Evolutionary conservation across 30 jellyfish, hydroid and myxozoan genomes (phyloP).

Genomic region (Aurelia coerulea): DNA sequence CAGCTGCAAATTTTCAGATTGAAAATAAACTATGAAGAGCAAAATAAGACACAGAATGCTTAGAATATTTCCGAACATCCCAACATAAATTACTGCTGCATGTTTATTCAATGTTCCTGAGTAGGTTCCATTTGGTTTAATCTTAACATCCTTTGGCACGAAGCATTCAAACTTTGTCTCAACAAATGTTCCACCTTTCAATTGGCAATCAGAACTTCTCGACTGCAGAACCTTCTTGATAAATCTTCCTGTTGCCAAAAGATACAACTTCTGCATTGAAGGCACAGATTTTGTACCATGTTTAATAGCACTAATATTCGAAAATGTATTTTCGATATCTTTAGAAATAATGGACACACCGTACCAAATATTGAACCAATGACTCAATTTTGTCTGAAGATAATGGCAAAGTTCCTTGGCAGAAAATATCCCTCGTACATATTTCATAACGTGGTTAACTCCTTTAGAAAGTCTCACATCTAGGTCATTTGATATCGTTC

Average conservation of each 20-base stretch:
- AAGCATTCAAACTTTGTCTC: conserved; percentile 18
- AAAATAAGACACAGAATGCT: conserved; percentile 25
- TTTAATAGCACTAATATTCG: neutral
- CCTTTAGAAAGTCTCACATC: neutral
- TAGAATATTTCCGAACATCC: conserved; percentile 20
- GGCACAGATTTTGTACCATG: neutral
- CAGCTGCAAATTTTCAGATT: conserved; percentile 13
- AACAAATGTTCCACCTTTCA: neutral
- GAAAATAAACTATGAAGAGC: conserved; percentile 11
- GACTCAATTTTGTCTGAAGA: conserved; percentile 21
- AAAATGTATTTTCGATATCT: neutral
- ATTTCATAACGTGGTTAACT: neutral
- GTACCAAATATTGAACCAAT: neutral
- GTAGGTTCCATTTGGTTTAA: neutral
- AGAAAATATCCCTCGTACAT: neutral
- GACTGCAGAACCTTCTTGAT: conserved; percentile 1
- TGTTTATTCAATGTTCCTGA: neutral
- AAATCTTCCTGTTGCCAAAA: conserved; percentile 21
- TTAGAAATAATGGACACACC: neutral
- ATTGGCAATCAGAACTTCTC: conserved; percentile 5
- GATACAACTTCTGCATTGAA: neutral
- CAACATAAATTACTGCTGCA: neutral
- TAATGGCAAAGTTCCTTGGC: conserved; percentile 23
- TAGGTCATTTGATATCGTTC: neutral
- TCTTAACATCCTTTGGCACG: neutral